Evolutionary conservation across 2,797 vertebrate genomes (phyloP), one percentile per base, ranked within the genome.

Genomic region (Hydrophis major): DNA sequence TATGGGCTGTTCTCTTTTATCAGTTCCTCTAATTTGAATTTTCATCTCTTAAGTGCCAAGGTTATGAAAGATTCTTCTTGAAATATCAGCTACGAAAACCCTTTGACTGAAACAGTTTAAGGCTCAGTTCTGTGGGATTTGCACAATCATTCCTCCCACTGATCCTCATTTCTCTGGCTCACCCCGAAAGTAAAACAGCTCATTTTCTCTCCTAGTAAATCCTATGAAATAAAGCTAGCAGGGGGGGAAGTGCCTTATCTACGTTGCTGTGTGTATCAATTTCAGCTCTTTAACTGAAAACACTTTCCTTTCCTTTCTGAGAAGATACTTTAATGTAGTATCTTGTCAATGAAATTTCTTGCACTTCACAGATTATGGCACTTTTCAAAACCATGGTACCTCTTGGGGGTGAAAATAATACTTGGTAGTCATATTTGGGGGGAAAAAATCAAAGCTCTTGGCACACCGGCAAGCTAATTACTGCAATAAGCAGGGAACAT

Each of bases 201-300:
- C 20, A 4, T 57, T 4, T 12, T 20, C 56, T 55, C 53, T 3
- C 74, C 50, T 6, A 18, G 32, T 83, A 83, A 89, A 47, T 1
- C 1, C 2, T 0, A 4, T 6, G 22, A 27, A 61, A 53, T 61
- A 74, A 69, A 50, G 27, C 47, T 14, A 11, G 13, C 56, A 4
- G 6, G n/a, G 14, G 22, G 3, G 0, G 1, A 28, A n/a, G 57
- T 86, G 50, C 78, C 91, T 90, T 90, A 63, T 0, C 0, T 8
- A 12, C 1, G 3, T 0, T 10, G 1, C n/a, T 0, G 2, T 2
- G 2, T 32, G 14, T 0, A 13, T 12, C 11, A 2, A 20, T 6
- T 27, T n/a, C 10, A 42, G 42, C 83, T 8, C 20, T 78, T 78
- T 47, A 47, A 42, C 7, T 2, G 20, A 37, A 47, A 4, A 8